phyloP scores from a whole-genome alignment of 2,888 invertebrate species.

The Empis livida region DNA sequence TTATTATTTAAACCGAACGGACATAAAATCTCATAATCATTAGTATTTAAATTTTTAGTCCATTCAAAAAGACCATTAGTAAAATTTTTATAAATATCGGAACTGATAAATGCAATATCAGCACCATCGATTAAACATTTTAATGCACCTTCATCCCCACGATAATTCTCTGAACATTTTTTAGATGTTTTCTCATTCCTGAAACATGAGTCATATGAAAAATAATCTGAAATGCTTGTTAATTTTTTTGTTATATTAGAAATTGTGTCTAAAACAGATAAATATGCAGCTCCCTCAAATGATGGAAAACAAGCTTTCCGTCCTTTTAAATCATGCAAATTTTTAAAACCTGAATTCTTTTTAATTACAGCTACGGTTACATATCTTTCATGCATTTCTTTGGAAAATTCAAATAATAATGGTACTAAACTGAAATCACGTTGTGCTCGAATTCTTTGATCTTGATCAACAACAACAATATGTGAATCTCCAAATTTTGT shows the following conservation, averaged over 20 bases:
- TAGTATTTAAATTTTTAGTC: constrained; percentile 27
- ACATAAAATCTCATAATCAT: constrained; percentile 45
- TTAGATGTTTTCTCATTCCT: constrained; percentile 32
- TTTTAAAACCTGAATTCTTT: constrained; percentile 40
- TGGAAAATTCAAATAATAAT: constrained; percentile 26
- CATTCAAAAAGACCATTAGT: constrained; percentile 40
- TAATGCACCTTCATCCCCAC: constrained; percentile 50
- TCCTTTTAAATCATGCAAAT: constrained; percentile 51
- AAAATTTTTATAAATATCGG: constrained; percentile 46
- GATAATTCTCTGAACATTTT: constrained; percentile 30
- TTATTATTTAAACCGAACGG: constrained; percentile 34
- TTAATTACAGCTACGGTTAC: constrained; percentile 53
- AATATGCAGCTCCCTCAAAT: constrained; percentile 61
- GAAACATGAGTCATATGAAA: constrained; percentile 56
- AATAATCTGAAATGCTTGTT: constrained; percentile 33
- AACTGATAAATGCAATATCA: constrained; percentile 67
- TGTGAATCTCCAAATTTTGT: constrained; percentile 52
- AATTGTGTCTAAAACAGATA: constrained; percentile 41
- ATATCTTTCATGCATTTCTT: constrained; percentile 31
- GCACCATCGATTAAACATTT: constrained; percentile 53
- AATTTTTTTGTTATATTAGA: constrained; percentile 30
- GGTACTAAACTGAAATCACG: constrained; percentile 39
- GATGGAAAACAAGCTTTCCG: constrained; percentile 67
- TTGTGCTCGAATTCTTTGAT: constrained; percentile 54
- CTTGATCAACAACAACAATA: constrained; percentile 56